Percentiles rank a stretch among this genome's conserved stretches.
These are phyloP conservation scores for Eriocheir sinensis DNA, from an alignment of 1,140 invertebrate species.

Conservation along the genomic window DNA sequence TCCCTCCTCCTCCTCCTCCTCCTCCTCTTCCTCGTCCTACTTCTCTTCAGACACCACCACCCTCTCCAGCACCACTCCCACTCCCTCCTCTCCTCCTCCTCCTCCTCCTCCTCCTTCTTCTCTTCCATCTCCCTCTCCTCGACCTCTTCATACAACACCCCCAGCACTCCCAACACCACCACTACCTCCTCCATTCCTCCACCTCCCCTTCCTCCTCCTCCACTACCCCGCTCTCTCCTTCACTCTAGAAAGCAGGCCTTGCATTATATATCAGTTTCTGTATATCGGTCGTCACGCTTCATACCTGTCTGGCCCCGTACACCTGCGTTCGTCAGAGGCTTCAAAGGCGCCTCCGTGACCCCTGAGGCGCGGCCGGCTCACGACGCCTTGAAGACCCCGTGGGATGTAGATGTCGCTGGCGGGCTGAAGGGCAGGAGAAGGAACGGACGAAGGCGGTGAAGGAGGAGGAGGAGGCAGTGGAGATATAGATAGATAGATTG, in stretches of 20 bases:
- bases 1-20: too few species aligned
- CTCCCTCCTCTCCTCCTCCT: too few species aligned
- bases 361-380: neutral
- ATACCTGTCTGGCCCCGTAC: neutral
- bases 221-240: too few species aligned
- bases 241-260: neutral
- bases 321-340: neutral
- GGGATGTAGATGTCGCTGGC: constrained; percentile 1
- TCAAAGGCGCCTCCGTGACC: neutral
- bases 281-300: neutral
- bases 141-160: too few species aligned
- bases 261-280: constrained; percentile 3
- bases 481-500: too few species aligned
- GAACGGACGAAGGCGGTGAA: neutral
- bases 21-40: too few species aligned
- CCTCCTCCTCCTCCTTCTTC: neutral
- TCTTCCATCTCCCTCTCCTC: too few species aligned
- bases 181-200: too few species aligned
- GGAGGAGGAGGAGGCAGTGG: too few species aligned
- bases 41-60: too few species aligned
- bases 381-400: neutral
- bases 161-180: too few species aligned
- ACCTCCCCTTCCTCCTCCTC: neutral
- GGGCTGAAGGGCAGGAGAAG: neutral
- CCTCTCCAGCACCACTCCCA: neutral